phyloP scores from a whole-genome alignment of 30 jellyfish, hydroid and myxozoan species.

The Turritopsis dohrnii region DNA sequence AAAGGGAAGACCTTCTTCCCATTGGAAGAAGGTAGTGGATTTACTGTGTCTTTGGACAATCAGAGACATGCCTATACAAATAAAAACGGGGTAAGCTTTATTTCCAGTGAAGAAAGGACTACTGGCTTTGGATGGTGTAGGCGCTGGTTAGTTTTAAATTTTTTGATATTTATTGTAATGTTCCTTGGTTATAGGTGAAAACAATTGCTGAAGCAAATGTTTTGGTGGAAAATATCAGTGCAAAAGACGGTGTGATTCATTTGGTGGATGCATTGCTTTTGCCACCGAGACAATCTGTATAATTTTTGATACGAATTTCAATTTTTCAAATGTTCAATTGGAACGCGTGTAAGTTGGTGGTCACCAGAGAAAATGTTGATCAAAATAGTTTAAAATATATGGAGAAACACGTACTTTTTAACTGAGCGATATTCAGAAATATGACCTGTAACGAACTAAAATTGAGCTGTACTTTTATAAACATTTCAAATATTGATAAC shows the following conservation, averaged over 20 bases:
- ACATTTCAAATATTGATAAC: too few species aligned
- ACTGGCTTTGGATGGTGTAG: not conserved
- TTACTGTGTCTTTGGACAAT: not conserved
- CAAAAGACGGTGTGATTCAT: not conserved
- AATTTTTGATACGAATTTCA: too few species aligned
- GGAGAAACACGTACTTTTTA: too few species aligned
- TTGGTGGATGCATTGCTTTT: not conserved
- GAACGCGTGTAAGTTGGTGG: too few species aligned
- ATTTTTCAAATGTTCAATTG: too few species aligned
- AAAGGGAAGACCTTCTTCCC: conserved; percentile 30
- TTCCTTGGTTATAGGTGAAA: not conserved
- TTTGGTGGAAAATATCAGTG: not conserved
- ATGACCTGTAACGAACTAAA: too few species aligned
- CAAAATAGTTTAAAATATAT: too few species aligned
- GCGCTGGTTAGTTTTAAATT: too few species aligned
- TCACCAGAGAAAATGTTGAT: too few species aligned
- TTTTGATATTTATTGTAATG: too few species aligned
- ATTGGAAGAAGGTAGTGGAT: not conserved
- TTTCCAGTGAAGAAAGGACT: not conserved
- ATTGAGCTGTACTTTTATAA: too few species aligned
- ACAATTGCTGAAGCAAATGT: not conserved
- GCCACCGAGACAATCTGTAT: not conserved
- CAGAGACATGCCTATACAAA: not conserved
- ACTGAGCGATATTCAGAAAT: too few species aligned
- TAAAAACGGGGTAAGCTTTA: not conserved